Evolutionary conservation across 2,797 vertebrate species (phyloP), one percentile per base, ranked within the genome.

Genomic region (Cossypha caffra): DNA sequence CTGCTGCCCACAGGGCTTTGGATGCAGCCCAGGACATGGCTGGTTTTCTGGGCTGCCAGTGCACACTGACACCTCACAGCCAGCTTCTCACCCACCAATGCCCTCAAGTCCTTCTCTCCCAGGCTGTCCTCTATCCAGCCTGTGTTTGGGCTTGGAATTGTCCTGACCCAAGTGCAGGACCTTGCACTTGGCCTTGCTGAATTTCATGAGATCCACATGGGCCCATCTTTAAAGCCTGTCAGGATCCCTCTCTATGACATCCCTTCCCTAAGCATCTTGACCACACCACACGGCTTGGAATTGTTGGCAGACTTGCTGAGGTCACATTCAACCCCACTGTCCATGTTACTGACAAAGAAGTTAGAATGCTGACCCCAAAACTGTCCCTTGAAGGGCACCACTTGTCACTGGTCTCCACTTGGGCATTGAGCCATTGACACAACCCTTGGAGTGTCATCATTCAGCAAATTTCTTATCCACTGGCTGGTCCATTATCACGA

Each of bases 41-140:
- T 72, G 45, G 7, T 6, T 13, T 59, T 72, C 59, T 64, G 45
- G 38, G 21, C 21, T 66, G 26, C 0, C 0, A 28, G 16, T 11
- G 9, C 29, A 45, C 33, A 17, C 8, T 9, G 15, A 13, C 0
- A 0, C 25, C 43, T 77, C 52, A 47, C 13, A 24, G n/a, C 16
- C 25, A 42, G 16, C 26, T 24, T 66, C 47, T 35, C 31, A 35
- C 20, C 25, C 26, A 51, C 29, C 13, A 13, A 11, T 14, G 38
- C 3, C 11, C 14, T 28, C 20, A 57, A 31, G 29, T 33, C 28
- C n/a, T 73, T 59, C 15, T 45, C 38, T 33, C 19, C 20, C 35
- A 1, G 45, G 10, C 31, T 62, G 16, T 29, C 58, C 45, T 64
- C 45, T 77, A 28, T 9, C 29, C 57, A 38, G 9, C 25, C 25